Evolutionary conservation across 2,888 invertebrate genomes (phyloP).

Genomic region (Oithona nana): DNA sequence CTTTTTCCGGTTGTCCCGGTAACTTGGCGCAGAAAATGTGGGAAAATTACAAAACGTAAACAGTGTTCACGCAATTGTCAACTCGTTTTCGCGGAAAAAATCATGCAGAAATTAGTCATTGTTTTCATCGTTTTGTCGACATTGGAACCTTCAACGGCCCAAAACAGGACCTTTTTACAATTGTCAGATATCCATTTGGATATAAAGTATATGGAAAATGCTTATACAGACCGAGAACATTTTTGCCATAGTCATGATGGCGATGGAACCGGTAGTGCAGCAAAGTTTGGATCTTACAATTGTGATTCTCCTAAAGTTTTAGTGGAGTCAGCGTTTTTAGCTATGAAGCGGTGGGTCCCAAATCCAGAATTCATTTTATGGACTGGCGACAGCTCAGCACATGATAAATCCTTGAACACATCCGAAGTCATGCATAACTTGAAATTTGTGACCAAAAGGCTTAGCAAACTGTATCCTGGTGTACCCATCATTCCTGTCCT

Average conservation of each 20-base stretch:
- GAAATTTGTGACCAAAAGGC: conserved; percentile 43
- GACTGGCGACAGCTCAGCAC: conserved; percentile 43
- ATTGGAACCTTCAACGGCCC: no score
- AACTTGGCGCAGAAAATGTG: no score
- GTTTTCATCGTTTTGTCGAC: no score
- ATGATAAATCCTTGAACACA: not conserved
- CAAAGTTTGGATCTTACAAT: not conserved
- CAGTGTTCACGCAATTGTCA: no score
- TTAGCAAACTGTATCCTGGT: conserved; percentile 64
- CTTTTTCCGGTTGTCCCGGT: no score
- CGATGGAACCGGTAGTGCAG: not conserved
- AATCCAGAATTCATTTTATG: conserved; percentile 82
- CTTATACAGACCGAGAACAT: no score
- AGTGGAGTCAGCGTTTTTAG: not conserved
- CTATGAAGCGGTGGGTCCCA: conserved; percentile 26
- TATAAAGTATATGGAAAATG: not conserved
- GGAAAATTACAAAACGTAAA: no score
- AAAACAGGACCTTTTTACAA: not conserved
- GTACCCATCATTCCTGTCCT: conserved; percentile 75
- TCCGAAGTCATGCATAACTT: not conserved
- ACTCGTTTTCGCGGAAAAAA: no score
- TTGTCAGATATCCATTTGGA: not conserved
- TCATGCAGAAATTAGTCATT: no score
- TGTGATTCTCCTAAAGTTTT: not conserved
- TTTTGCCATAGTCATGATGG: no score